These are phyloP conservation scores for Hemaris fuciformis DNA, from an alignment of 2,888 invertebrate genomes.

Conservation along the genomic window DNA sequence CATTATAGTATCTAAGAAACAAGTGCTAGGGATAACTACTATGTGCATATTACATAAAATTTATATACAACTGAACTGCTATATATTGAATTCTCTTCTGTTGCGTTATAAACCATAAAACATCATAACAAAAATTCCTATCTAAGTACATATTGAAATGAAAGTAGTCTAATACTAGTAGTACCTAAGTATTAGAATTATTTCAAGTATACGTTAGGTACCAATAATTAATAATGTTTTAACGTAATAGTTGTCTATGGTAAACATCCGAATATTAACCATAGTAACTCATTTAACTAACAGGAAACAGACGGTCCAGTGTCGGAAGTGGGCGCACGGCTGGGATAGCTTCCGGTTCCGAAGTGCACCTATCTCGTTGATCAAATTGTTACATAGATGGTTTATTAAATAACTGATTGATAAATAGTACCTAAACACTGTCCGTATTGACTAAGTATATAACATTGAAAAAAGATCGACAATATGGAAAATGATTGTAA, in stretches of 20 bases:
- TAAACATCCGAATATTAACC: neutral
- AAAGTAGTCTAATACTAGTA: too few relatives aligned
- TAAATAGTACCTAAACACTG: neutral
- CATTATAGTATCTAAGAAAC: too few relatives aligned
- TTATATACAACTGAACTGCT: too few relatives aligned
- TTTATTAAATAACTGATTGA: neutral
- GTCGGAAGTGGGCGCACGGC: slow-evolving; percentile 43
- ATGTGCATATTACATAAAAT: too few relatives aligned
- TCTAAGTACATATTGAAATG: too few relatives aligned
- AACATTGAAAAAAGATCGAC: too few relatives aligned
- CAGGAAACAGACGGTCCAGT: slow-evolving; percentile 41
- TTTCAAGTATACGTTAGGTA: neutral
- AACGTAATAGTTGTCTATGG: neutral
- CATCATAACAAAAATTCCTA: too few relatives aligned
- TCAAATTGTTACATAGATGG: neutral
- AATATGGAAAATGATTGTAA: too few relatives aligned
- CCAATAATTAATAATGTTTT: neutral
- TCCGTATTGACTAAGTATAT: neutral
- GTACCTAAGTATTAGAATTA: too few relatives aligned
- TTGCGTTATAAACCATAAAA: too few relatives aligned
- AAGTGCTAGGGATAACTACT: too few relatives aligned
- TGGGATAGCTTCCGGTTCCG: slow-evolving; percentile 50
- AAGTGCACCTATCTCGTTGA: slow-evolving; percentile 13
- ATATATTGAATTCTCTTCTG: too few relatives aligned
- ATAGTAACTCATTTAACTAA: slow-evolving; percentile 26